Base-by-base conservation (phyloP, 2,888 invertebrate species). In the Hoplodrina ambigua region DNA sequence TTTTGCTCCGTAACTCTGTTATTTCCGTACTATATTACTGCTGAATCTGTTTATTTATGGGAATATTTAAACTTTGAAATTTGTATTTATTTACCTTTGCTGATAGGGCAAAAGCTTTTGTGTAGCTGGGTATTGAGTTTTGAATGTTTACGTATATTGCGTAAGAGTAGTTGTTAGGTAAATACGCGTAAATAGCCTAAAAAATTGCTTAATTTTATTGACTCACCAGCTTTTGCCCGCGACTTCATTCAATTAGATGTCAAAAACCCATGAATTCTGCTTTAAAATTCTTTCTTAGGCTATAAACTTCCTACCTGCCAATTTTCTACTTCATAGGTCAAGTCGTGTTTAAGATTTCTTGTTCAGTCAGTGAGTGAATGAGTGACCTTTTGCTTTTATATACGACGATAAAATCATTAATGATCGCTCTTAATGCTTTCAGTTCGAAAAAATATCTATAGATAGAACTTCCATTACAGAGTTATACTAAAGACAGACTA, bases 1-100 rank as follows among this genome's bases (percentile, higher is more conserved):
- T 41, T 72, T 73, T 65, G 67, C 77, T 72, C 44, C 61, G 72
- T 69, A 76, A 75, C 60, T 73, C 62, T 20, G 68, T 75, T 79
- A 69, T 70, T 66, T 77, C 58, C 57, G n/a, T 61, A 49, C 52
- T 68, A 46, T 69, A 69, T 66, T 70, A 67, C 57, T 30, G 60
- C 63, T 30, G 56, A 55, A 66, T 41, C 25, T 64, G 72, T 65
- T 81, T 81, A 62, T 68, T 62, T 77, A 55, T 55, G 52, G 30
- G 53, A 59, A 56, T 81, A 68, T 71, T 76, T 63, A 49, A 76
- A 72, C 19, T 46, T 61, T 30, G 49, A 44, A 44, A 30, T 63
- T 55, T 44, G 17, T 41, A 55, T 73, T 77, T 69, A 55, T 73
- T 77, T 69, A 78, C 19, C 13, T 58, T 52, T 50, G 53, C 30